phyloP scores from a whole-genome alignment of 37 sponge, comb jelly and placozoan genomes.

The Bolinopsis microptera region DNA sequence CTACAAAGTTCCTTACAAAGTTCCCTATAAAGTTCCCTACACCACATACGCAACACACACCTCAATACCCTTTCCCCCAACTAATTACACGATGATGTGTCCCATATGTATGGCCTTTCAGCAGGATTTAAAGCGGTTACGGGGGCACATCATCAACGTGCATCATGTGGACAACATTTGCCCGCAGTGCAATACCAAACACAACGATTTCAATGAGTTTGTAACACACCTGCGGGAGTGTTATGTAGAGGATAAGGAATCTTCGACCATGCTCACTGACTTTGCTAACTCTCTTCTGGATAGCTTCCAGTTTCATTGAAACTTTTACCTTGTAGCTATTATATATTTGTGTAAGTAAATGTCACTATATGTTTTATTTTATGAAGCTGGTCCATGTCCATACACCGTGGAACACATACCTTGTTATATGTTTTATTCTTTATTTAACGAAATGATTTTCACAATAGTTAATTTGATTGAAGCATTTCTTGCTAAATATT shows the following conservation, averaged over 20 bases:
- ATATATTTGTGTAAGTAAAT: background rate
- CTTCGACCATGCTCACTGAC: slow-evolving; percentile 21
- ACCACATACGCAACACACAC: background rate
- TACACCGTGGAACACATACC: background rate
- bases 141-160: slow-evolving; percentile 30
- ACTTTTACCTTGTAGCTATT: background rate
- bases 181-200: slow-evolving; percentile 25
- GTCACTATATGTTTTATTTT: background rate
- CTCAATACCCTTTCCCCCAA: background rate
- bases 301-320: slow-evolving; percentile 35
- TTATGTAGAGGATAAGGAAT: slow-evolving; percentile 9
- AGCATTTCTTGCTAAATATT: slow-evolving; percentile 7
- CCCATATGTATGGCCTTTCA: background rate
- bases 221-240: slow-evolving; percentile 41
- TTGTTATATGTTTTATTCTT: slow-evolving; percentile 6
- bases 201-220: slow-evolving; percentile 7
- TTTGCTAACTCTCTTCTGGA: slow-evolving; percentile 44
- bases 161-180: slow-evolving; percentile 64
- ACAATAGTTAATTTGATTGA: slow-evolving; percentile 32
- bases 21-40: background rate
- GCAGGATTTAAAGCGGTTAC: background rate
- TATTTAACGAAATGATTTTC: background rate
- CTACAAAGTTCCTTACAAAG: background rate
- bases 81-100: background rate
- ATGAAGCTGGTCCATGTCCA: background rate